Percentiles rank a stretch among this genome's conserved stretches.
Evolutionary conservation across 2,888 invertebrate species (phyloP).

Genomic region (Thecocarcelia acutangulata): DNA sequence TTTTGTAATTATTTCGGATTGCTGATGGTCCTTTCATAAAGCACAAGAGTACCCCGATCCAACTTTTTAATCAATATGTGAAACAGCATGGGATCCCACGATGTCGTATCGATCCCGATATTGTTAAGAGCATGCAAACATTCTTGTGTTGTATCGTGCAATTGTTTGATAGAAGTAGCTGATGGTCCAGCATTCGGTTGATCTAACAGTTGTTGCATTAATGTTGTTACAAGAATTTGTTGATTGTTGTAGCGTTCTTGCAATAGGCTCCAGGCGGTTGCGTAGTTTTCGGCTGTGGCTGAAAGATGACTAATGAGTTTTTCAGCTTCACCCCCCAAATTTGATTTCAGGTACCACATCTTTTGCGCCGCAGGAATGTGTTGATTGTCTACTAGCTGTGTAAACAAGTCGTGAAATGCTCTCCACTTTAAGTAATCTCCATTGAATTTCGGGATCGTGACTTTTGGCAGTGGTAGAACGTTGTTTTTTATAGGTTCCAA

Average conservation of each 20-base stretch:
- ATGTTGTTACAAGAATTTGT: not conserved
- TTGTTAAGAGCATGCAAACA: no score
- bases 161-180: not conserved
- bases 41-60: no score
- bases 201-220: not conserved
- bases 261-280: not conserved
- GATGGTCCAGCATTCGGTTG: not conserved
- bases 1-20: no score
- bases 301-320: not conserved
- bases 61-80: not conserved
- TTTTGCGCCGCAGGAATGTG: not conserved
- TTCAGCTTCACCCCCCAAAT: no score
- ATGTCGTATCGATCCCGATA: no score
- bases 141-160: no score
- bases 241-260: not conserved
- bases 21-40: no score
- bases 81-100: no score
- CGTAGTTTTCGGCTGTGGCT: constrained; percentile 10
- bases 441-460: not conserved
- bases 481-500: not conserved
- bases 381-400: not conserved
- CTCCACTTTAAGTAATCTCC: constrained; percentile 1
- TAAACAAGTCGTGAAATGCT: not conserved
- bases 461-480: not conserved
- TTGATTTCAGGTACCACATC: not conserved